Base-by-base conservation (phyloP, 2,888 invertebrate genomes). In the Mesorhabditis sp. region DNA sequence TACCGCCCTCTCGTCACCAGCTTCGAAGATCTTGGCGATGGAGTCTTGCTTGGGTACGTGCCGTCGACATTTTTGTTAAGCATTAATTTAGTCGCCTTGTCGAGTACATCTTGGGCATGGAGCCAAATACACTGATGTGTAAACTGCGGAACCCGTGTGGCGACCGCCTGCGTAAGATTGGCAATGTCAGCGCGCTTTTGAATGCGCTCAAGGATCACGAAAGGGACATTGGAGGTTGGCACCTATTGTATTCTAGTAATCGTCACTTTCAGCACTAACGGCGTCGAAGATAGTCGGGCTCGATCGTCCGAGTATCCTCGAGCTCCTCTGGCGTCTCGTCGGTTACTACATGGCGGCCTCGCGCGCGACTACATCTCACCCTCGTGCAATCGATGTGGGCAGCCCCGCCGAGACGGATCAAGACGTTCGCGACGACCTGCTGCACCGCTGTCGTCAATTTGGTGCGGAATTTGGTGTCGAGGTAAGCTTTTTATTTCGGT, bases 131-230 rank as follows among this genome's bases (percentile, higher is more conserved):
- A 13, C 58, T 50, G 58, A 50, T 50, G 58, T 50, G 10, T n/a
- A 50, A 50, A n/a, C n/a, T 50, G 58, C 7, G 58, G 58, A 50
- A n/a, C 58, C 58, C 58, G 58, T 50, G 10, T 50, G 58, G 58
- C 7, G 58, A 50, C n/a, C 58, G 58, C 58, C 7, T 50, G 7
- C 58, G 58, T n/a, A 50, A 50, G 58, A 50, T 50, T 50, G 58
- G 58, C n/a, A 50, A 50, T n/a, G 10, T 50, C 10, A 50, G n/a
- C 58, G n/a, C 58, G 58, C 7, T 50, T 50, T 50, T 50, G 58
- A 50, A 10, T 10, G n/a, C 58, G 7, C 58, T 50, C 7, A 10
- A 50, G 58, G 58, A 10, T 13, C 58, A 50, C n/a, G n/a, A 50
- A 13, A n/a, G 7, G 7, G 58, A 50, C 58, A 50, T 50, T 50